Conservation (phyloP, 2,113 vertebrate species). For the Andinoacara biseriatus region DNA sequence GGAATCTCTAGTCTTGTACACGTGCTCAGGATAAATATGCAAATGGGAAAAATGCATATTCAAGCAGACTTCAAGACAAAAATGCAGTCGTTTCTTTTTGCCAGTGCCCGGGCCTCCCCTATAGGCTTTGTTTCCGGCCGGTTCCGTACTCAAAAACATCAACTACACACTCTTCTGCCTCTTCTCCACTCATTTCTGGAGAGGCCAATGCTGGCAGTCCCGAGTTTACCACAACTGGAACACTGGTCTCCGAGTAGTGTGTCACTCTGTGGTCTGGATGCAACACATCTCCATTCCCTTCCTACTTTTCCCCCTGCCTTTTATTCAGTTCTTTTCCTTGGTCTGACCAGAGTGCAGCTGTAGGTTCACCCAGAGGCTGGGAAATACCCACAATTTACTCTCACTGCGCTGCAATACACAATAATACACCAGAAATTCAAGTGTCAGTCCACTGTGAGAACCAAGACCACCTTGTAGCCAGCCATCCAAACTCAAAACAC, state of each 20-base stretch:
- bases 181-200: constrained; percentile 8
- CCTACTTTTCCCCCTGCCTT: constrained; percentile 17
- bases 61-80: neutral
- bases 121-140: constrained; percentile 23
- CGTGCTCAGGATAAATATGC: neutral
- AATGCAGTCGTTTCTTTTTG: constrained; percentile 30
- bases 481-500: constrained; percentile 17
- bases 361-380: constrained; percentile 68
- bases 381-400: constrained; percentile 55
- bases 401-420: neutral
- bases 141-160: constrained; percentile 43
- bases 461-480: constrained; percentile 20
- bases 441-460: constrained; percentile 21
- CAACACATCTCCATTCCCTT: constrained; percentile 43
- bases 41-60: no score
- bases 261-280: constrained; percentile 68
- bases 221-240: constrained; percentile 53
- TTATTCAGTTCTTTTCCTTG: constrained; percentile 31
- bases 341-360: constrained; percentile 45
- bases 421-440: neutral
- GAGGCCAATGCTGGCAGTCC: constrained; percentile 50
- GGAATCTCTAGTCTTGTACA: neutral
- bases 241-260: constrained; percentile 48
- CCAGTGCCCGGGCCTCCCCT: constrained; percentile 21
- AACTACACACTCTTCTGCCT: constrained; percentile 19